phyloP scores from a whole-genome alignment of 2,113 vertebrate species.

The Mustela lutreola region DNA sequence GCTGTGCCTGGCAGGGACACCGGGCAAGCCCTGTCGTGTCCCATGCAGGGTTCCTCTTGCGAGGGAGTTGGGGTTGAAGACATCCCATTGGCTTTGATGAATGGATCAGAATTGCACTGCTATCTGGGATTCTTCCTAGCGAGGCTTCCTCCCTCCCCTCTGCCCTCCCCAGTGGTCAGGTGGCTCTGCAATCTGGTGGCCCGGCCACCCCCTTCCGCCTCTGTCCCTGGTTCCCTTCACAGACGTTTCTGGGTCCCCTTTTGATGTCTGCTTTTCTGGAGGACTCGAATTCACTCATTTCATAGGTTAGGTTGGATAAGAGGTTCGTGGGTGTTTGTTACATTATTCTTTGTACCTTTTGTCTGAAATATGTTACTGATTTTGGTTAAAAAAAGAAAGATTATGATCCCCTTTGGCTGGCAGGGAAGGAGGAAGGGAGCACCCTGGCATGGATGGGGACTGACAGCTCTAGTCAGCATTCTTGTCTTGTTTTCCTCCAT shows the following conservation, averaged over 20 bases:
- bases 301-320: not conserved
- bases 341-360: not conserved
- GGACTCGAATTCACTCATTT: not conserved
- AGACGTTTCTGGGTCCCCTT: fast-evolving
- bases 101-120: not conserved
- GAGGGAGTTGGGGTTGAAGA: fast-evolving
- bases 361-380: not conserved
- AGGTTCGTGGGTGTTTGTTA: not conserved
- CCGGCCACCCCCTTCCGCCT: not conserved
- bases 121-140: not conserved
- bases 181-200: fast-evolving
- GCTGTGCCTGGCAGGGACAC: not conserved
- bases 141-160: not conserved
- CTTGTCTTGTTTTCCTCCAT: not conserved
- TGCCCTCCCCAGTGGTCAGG: not conserved
- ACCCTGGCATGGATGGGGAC: fast-evolving
- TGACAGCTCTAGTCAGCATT: not conserved
- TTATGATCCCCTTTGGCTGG: no score
- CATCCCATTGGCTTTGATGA: not conserved
- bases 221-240: fast-evolving
- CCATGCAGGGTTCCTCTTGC: fast-evolving
- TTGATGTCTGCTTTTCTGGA: not conserved
- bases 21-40: not conserved
- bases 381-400: not conserved
- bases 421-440: no score